A percentile compares a stretch with the other conserved stretches of the same genome.
phyloP scores from a whole-genome alignment of 2,113 vertebrate species.

The Passerina amoena region DNA sequence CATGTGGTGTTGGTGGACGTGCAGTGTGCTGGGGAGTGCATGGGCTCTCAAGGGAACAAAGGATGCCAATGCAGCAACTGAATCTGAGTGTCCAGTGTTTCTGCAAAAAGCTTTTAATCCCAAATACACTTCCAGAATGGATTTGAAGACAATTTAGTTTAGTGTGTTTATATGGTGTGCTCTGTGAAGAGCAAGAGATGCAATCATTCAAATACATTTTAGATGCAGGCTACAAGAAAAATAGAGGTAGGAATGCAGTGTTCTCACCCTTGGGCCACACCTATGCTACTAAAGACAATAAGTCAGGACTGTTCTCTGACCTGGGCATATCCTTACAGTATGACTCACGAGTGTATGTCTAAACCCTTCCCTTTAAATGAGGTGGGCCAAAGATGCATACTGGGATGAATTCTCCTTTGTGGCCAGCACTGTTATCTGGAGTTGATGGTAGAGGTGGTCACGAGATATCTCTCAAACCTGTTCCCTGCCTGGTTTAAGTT shows the following conservation, averaged over 20 bases:
- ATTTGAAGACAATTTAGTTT: background rate
- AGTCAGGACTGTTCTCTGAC: background rate
- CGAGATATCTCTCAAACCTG: background rate
- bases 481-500: background rate
- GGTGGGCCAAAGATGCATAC: background rate
- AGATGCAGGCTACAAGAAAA: background rate
- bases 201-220: background rate
- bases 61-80: accelerated
- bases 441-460: background rate
- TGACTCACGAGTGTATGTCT: accelerated
- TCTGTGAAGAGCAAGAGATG: background rate
- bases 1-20: background rate
- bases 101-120: background rate
- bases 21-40: background rate
- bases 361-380: background rate
- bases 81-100: background rate
- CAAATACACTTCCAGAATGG: background rate
- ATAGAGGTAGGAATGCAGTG: background rate
- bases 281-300: background rate
- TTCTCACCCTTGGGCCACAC: background rate
- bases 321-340: background rate
- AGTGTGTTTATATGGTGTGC: background rate
- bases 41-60: background rate
- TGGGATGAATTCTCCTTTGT: background rate
- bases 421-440: background rate